Conservation (phyloP, 37 sponge, comb jelly and placozoan genomes). For the Geodia barretti region DNA sequence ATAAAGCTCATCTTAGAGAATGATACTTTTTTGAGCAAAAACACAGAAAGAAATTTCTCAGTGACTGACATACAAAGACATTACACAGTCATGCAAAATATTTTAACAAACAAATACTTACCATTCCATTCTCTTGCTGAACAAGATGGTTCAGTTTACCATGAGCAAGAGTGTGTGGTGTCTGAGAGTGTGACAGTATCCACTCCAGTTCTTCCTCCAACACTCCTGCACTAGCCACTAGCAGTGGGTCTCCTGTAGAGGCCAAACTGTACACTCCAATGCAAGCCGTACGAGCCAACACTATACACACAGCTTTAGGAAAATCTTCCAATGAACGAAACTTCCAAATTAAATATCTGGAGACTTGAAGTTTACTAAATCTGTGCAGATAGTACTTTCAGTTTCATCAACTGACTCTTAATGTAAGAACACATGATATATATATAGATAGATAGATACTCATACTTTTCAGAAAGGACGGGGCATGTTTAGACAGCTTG, state of each 20-base stretch:
- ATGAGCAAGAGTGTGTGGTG: neutral
- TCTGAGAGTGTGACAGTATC: neutral
- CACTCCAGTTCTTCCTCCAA: neutral
- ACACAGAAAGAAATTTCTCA: no score
- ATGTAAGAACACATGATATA: no score
- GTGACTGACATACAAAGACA: neutral
- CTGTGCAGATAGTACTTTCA: no score
- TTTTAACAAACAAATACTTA: conserved; percentile 2
- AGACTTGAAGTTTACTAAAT: no score
- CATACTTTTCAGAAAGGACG: no score
- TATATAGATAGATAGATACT: no score
- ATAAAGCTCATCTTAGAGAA: neutral
- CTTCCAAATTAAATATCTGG: no score
- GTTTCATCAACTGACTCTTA: no score
- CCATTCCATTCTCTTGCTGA: conserved; percentile 26
- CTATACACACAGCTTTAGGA: no score
- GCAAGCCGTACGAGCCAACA: neutral
- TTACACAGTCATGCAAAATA: no score
- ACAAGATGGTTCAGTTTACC: conserved; percentile 2
- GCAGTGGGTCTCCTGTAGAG: neutral
- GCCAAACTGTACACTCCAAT: no score
- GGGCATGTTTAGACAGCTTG: neutral
- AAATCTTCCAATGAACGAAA: no score
- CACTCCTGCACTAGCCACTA: neutral
- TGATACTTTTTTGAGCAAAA: neutral